Evolutionary conservation across 2,113 vertebrate species (phyloP).

Genomic region (Canis aureus): DNA sequence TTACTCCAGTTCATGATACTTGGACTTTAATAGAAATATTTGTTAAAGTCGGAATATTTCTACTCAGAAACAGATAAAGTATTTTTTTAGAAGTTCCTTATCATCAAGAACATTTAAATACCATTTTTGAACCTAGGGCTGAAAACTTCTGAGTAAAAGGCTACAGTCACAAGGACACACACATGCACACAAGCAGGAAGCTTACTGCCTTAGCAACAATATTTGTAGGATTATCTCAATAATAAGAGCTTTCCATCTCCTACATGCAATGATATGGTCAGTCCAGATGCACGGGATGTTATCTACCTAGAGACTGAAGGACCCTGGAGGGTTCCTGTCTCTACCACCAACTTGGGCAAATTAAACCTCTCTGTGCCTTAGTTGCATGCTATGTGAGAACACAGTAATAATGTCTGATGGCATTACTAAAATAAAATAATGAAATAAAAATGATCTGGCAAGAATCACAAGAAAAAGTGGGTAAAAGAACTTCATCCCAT

Average conservation of each 20-base stretch:
- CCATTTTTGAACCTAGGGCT: not conserved
- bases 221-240: not conserved
- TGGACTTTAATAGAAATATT: not conserved
- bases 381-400: not conserved
- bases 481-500: not conserved
- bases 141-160: not conserved
- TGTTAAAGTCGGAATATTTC: not conserved
- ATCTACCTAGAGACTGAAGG: not conserved
- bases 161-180: not conserved
- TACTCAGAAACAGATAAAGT: not conserved
- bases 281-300: not conserved
- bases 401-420: not conserved
- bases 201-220: not conserved
- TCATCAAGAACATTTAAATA: not conserved
- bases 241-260: not conserved
- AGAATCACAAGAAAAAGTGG: not conserved
- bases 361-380: not conserved
- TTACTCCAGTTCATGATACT: not conserved
- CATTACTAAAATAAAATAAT: no score
- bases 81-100: not conserved
- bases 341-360: not conserved
- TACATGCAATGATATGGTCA: not conserved
- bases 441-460: not conserved
- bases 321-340: not conserved
- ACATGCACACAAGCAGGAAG: not conserved